Evolutionary conservation across 1,140 invertebrate species (phyloP).

Genomic region (Onthophagus taurus): DNA sequence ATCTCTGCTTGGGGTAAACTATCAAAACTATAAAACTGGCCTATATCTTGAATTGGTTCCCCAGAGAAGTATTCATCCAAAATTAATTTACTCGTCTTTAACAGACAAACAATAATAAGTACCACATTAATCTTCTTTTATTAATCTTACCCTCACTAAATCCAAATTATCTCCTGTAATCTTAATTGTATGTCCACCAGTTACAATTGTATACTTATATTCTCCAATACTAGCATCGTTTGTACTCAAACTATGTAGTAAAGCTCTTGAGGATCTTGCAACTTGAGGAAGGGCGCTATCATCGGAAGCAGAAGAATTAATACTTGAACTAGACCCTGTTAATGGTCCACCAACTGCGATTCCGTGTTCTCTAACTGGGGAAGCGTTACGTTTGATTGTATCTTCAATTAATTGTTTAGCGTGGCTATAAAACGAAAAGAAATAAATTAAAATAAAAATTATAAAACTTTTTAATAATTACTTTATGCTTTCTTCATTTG

Average conservation of each 20-base stretch:
- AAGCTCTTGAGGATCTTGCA: constrained; percentile 41
- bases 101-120: not conserved
- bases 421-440: constrained; percentile 47
- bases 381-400: constrained; percentile 84
- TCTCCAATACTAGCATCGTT: constrained; percentile 75
- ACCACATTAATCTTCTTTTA: not conserved
- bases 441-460: constrained; percentile 12
- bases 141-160: constrained; percentile 61
- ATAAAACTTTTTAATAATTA: no score
- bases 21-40: constrained; percentile 45
- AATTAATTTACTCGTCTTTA: constrained; percentile 73
- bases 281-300: constrained; percentile 44
- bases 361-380: constrained; percentile 61
- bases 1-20: constrained; percentile 32
- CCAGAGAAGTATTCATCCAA: constrained; percentile 73
- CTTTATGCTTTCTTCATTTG: constrained; percentile 84
- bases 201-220: constrained; percentile 76
- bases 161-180: constrained; percentile 75
- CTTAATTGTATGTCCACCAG: constrained; percentile 69
- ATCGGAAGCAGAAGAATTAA: constrained; percentile 67
- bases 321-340: constrained; percentile 52
- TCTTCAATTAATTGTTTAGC: constrained; percentile 87
- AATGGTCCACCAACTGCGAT: constrained; percentile 42
- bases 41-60: constrained; percentile 43
- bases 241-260: constrained; percentile 70